These are phyloP conservation scores for Acanthopagrus latus DNA, from an alignment of 2,797 vertebrate genomes.

Conservation along the genomic window DNA sequence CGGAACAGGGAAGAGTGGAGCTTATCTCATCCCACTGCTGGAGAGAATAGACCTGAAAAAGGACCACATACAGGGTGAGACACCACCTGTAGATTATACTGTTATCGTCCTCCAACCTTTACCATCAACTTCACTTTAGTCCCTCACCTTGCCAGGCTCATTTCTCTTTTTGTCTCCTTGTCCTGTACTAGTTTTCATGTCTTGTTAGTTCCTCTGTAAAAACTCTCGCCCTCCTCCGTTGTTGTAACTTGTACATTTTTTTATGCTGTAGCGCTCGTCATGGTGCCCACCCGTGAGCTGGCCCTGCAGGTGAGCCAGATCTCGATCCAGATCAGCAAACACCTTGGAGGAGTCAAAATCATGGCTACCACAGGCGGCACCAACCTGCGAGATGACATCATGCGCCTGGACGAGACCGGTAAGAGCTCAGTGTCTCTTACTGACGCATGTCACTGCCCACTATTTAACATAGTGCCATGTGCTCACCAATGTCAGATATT, in stretches of 20 bases:
- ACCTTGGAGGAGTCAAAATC: conserved; percentile 87
- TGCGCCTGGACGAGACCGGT: conserved; percentile 88
- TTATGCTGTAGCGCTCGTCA: conserved; percentile 80
- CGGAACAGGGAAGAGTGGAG: conserved; percentile 89
- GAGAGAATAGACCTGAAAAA: conserved; percentile 90
- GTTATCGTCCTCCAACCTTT: background rate
- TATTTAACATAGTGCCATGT: no score
- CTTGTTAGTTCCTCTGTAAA: background rate
- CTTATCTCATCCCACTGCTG: conserved; percentile 88
- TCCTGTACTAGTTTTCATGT: background rate
- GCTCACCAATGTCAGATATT: background rate
- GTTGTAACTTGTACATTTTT: background rate
- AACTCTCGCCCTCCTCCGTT: background rate
- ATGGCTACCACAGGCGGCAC: conserved; percentile 90
- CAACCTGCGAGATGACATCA: conserved; percentile 88
- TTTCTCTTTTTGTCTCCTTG: no score
- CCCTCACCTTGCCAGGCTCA: background rate
- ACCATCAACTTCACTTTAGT: background rate
- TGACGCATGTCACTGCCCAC: background rate
- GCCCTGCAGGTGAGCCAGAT: conserved; percentile 90
- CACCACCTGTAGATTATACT: background rate
- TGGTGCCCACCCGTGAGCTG: conserved; percentile 88
- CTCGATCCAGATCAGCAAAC: conserved; percentile 88
- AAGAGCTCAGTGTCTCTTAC: conserved; percentile 14
- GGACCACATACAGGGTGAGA: conserved; percentile 87